A percentile compares a stretch with the other conserved stretches of the same genome.
phyloP scores from a whole-genome alignment of 2,888 invertebrate genomes.

The Pasiphila rectangulata region DNA sequence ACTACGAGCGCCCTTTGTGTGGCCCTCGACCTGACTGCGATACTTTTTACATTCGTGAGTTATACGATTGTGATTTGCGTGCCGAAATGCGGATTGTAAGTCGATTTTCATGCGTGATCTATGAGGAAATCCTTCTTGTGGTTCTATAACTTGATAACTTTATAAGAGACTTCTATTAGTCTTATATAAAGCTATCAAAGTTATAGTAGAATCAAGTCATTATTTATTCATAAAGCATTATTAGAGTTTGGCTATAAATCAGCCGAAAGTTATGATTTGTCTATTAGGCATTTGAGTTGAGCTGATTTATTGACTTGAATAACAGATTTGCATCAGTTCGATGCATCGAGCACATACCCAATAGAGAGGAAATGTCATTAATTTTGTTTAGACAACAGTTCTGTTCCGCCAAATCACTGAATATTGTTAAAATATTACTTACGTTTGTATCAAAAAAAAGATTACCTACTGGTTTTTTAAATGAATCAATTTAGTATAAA shows the following conservation, averaged over 20 bases:
- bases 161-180: slow-evolving; percentile 34
- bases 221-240: slow-evolving; percentile 1
- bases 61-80: slow-evolving; percentile 62
- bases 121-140: slow-evolving; percentile 39
- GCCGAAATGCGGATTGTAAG: slow-evolving; percentile 57
- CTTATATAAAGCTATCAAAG: too few species aligned
- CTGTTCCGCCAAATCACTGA: too few species aligned
- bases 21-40: slow-evolving; percentile 45
- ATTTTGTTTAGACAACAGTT: too few species aligned
- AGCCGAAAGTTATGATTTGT: slow-evolving; percentile 3
- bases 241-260: slow-evolving; percentile 7
- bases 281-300: background rate
- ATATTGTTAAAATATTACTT: too few species aligned
- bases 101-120: slow-evolving; percentile 43
- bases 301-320: background rate
- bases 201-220: background rate
- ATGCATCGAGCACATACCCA: too few species aligned
- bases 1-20: slow-evolving; percentile 64
- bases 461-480: too few species aligned
- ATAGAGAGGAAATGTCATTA: too few species aligned
- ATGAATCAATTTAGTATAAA: too few species aligned
- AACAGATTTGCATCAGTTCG: too few species aligned
- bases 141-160: slow-evolving; percentile 41
- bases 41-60: slow-evolving; percentile 58
- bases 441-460: too few species aligned